Evolutionary conservation across 2,888 invertebrate genomes (phyloP).

Genomic region (Gisinianus flammeolus): DNA sequence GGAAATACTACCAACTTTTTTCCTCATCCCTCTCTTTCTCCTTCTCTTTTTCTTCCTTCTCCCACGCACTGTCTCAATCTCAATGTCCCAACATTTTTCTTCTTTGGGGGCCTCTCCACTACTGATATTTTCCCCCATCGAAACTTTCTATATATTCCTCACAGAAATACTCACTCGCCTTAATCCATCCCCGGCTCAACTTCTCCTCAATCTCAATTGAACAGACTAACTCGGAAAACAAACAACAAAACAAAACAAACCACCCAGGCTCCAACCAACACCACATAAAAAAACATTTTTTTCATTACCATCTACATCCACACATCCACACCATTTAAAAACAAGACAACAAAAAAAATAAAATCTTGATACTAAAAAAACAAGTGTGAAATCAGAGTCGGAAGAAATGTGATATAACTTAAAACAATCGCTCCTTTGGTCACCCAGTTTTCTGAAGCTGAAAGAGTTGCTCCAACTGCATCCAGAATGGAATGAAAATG

Average conservation of each 20-base stretch:
- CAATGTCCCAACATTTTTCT: neutral
- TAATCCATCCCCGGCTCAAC: neutral
- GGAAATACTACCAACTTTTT: conserved; percentile 18
- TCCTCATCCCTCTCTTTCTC: neutral
- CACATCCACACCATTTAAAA: no score
- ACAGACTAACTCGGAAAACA: neutral
- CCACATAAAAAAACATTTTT: neutral
- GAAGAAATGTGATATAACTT: no score
- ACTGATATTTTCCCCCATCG: neutral
- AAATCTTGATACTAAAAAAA: no score
- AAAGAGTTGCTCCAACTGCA: no score
- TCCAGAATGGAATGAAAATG: no score
- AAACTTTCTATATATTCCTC: neutral
- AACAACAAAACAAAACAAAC: neutral
- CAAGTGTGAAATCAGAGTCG: no score
- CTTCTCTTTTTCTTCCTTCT: neutral
- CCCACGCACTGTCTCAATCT: neutral
- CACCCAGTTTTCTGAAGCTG: no score
- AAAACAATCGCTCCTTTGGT: no score
- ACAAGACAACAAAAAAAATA: no score
- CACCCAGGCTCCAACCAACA: neutral
- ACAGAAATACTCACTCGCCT: neutral
- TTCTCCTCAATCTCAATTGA: conserved; percentile 1
- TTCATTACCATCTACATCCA: no score
- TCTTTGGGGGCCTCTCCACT: neutral